Evolutionary conservation across 2,113 vertebrate species (phyloP), one percentile per base, ranked within the genome.

Genomic region (Zosterops japonicus): DNA sequence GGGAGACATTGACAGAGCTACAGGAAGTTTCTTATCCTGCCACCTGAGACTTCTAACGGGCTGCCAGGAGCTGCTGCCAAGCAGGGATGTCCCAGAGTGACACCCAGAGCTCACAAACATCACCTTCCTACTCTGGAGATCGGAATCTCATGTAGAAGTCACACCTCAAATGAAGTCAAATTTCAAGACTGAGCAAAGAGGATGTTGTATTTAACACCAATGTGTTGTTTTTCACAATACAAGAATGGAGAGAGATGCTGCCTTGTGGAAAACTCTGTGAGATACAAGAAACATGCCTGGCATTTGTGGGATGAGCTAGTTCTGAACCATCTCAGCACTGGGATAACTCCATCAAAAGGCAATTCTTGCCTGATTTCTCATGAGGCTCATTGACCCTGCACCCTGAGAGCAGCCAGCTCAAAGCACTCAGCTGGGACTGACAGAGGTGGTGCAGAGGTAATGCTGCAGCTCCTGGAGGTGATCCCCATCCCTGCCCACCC

Each of bases 11-110:
- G 77, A 13, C 33, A 72, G 42, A 70, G 50, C 72, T 17, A 31
- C 27, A 94, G 81, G 90, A 97, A 95, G 86, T 21, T 82, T n/a
- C 64, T 81, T 50, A 49, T 56, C 55, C 57, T 91, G 81, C 64
- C 72, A 81, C 49, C 22, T n/a, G 8, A 78, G 44, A 22, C 46
- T 94, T 89, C 61, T 15, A 12, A 57, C 2, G 42, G 46, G n/a
- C 28, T 60, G 61, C 55, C 88, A 94, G 42, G 61, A 84, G 55
- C 46, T 49, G 28, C 6, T 80, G 93, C 85, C 95, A 96, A 77
- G 61, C 3, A 36, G 29, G 74, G 71, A n/a, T 22, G 61, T 57
- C 94, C 78, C 83, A 70, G 74, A 64, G 67, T 79, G 72, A 89
- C 87, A 83, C 23, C 2, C 5, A 93, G 90, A 82, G 33, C 83